phyloP scores from a whole-genome alignment of 2,113 vertebrate genomes.

The Galbula dea region DNA sequence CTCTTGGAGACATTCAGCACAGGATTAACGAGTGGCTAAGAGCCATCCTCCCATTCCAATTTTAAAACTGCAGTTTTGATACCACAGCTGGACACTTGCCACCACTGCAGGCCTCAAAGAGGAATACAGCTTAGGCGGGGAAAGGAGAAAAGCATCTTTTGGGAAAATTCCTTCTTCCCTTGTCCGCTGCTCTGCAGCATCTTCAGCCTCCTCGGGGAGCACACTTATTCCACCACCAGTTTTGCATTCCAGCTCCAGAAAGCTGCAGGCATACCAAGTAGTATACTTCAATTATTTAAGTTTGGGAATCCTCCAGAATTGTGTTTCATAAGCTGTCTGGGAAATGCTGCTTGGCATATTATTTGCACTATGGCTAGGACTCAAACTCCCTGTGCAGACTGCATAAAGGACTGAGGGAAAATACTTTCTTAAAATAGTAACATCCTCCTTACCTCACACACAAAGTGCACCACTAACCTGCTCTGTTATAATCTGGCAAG shows the following conservation, averaged over 20 bases:
- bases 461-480: neutral
- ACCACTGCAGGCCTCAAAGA: conserved; percentile 66
- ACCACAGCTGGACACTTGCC: conserved; percentile 64
- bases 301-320: conserved; percentile 13
- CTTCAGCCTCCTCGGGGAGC: neutral
- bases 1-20: conserved; percentile 34
- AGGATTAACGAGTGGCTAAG: conserved; percentile 35
- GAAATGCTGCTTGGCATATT: conserved; percentile 11
- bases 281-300: neutral
- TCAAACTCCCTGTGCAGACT: neutral
- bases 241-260: conserved; percentile 3
- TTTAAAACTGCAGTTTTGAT: conserved; percentile 38
- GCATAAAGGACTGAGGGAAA: neutral
- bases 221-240: neutral
- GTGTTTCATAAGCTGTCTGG: conserved; percentile 2
- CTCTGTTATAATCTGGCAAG: neutral
- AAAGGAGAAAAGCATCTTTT: neutral
- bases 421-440: neutral
- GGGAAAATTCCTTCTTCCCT: neutral
- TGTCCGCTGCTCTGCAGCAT: neutral
- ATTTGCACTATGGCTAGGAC: neutral
- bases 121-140: neutral
- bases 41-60: conserved; percentile 36
- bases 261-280: neutral
- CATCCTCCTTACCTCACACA: neutral